phyloP scores from a whole-genome alignment of 2,113 vertebrate genomes.

The Cyphomyrus discorhynchus region DNA sequence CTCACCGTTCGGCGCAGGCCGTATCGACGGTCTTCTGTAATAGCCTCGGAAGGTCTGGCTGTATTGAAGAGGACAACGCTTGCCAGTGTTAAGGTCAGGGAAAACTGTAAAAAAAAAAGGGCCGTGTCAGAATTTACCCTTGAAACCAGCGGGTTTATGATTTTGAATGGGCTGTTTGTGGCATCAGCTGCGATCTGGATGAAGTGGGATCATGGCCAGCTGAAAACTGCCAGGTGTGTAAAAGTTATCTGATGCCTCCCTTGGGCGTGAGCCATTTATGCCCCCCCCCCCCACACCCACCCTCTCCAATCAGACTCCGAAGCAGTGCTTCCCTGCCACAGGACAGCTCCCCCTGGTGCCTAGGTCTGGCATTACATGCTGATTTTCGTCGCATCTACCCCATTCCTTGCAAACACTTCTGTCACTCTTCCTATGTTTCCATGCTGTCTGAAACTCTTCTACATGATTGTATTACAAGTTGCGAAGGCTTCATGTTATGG shows the following conservation, averaged over 20 bases:
- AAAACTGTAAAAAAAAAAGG: not conserved
- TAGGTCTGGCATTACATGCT: not conserved
- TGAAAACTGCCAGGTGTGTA: constrained; percentile 9
- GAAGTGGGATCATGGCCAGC: not conserved
- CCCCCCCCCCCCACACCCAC: not conserved
- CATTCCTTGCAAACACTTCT: not conserved
- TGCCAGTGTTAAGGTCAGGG: not conserved
- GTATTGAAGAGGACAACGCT: constrained; percentile 4
- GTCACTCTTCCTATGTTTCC: not conserved
- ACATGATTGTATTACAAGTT: not conserved
- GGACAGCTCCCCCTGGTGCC: constrained; percentile 17
- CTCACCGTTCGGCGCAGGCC: not conserved
- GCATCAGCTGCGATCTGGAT: not conserved
- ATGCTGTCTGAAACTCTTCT: not conserved
- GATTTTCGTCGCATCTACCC: not conserved
- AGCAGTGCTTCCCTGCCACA: not conserved
- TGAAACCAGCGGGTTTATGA: constrained; percentile 5
- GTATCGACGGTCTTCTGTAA: constrained; percentile 20
- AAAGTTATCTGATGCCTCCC: constrained; percentile 20
- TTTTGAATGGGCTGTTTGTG: not conserved
- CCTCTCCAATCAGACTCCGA: not conserved
- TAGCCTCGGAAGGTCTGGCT: constrained; percentile 13
- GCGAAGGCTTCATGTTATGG: not conserved
- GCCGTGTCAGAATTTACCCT: not conserved
- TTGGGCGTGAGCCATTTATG: constrained; percentile 15